These are phyloP conservation scores for Lycodopsis pacificus DNA, from an alignment of 2,797 vertebrate genomes.

Conservation along the genomic window DNA sequence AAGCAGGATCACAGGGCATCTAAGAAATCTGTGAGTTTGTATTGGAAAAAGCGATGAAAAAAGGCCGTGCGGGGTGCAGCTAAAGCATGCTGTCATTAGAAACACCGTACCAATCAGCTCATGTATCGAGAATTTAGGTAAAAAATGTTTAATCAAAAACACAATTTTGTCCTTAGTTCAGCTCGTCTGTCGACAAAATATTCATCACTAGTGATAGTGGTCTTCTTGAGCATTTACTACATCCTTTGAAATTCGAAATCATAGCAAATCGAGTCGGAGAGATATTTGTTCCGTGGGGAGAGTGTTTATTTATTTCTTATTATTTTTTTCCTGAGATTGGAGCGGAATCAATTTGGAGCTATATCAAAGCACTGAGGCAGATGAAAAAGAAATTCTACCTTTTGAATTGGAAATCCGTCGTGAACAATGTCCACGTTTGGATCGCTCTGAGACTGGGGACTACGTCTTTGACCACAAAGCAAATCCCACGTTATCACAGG, in stretches of 20 bases:
- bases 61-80: not conserved
- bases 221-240: conserved; percentile 21
- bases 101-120: not conserved
- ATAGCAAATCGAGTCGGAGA: conserved; percentile 31
- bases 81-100: not conserved
- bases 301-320: conserved; percentile 11
- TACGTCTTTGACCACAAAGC: conserved; percentile 56
- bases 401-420: conserved; percentile 67
- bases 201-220: conserved; percentile 7
- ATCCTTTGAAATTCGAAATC: conserved; percentile 40
- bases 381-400: conserved; percentile 58
- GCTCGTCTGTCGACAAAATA: conserved; percentile 6
- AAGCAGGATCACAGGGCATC: not conserved
- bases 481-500: conserved; percentile 51
- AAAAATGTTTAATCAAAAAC: conserved; percentile 3
- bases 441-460: conserved; percentile 40
- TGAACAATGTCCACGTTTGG: conserved; percentile 55
- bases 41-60: not conserved
- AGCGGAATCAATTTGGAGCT: conserved; percentile 66
- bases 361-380: conserved; percentile 52
- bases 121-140: not conserved
- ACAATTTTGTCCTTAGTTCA: conserved; percentile 9
- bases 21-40: not conserved
- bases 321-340: conserved; percentile 42
- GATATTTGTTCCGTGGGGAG: conserved; percentile 32